Percentiles rank a stretch among this genome's conserved stretches.
phyloP scores from a whole-genome alignment of 2,797 vertebrate species.

The Odontamblyopus lacepedii region DNA sequence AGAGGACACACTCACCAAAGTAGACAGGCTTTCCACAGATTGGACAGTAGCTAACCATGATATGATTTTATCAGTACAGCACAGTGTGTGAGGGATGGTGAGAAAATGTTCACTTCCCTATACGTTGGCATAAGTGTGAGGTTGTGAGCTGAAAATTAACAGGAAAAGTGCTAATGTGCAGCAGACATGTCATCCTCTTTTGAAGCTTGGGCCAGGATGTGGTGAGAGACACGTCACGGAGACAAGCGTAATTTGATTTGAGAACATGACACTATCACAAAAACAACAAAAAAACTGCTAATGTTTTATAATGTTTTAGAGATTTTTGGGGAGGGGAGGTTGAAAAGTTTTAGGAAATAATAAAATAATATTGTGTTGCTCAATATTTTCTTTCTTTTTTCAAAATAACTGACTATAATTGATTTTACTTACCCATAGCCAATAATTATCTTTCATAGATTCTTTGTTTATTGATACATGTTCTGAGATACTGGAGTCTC shows the following conservation, averaged over 20 bases:
- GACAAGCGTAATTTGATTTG: slow-evolving; percentile 60
- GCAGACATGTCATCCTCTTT: slow-evolving; percentile 42
- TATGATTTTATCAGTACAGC: slow-evolving; percentile 39
- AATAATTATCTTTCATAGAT: not conserved
- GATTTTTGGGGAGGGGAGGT: too few species aligned
- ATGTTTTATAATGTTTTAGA: too few species aligned
- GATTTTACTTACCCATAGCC: too few species aligned
- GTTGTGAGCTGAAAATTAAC: slow-evolving; percentile 42
- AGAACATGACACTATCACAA: slow-evolving; percentile 20
- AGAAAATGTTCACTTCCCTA: slow-evolving; percentile 12
- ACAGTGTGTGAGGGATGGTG: slow-evolving; percentile 18
- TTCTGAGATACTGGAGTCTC: not conserved
- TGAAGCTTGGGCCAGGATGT: slow-evolving; percentile 78
- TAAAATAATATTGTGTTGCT: not conserved
- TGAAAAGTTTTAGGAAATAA: not conserved
- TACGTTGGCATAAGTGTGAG: not conserved
- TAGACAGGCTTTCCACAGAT: slow-evolving; percentile 86
- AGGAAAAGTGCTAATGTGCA: slow-evolving; percentile 66
- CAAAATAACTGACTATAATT: too few species aligned
- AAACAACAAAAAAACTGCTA: not conserved
- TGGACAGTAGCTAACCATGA: slow-evolving; percentile 85
- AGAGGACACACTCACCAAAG: slow-evolving; percentile 79
- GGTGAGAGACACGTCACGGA: slow-evolving; percentile 72
- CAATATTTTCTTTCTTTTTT: too few species aligned
- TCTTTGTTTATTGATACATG: not conserved